These are phyloP conservation scores for Phymanthus crucifer DNA, from an alignment of 92 coral and sea anemone genomes.

Conservation along the genomic window DNA sequence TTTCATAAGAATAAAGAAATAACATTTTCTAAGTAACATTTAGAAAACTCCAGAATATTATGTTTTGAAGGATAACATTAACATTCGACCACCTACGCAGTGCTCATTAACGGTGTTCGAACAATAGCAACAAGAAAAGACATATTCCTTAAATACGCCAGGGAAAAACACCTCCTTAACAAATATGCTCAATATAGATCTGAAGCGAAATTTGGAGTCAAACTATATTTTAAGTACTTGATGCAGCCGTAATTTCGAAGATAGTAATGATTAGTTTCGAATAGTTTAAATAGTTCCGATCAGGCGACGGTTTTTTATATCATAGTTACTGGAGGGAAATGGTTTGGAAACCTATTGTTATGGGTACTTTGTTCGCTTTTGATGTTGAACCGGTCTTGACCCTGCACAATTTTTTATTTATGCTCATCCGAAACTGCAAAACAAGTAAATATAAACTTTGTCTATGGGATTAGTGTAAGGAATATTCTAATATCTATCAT, in stretches of 20 bases:
- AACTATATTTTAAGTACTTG: background rate
- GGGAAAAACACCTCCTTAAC: background rate
- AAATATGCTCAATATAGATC: background rate
- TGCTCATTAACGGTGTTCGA: background rate
- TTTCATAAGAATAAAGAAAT: background rate
- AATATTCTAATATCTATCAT: too few species aligned
- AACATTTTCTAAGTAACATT: background rate
- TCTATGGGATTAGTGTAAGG: too few species aligned
- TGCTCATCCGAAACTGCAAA: too few species aligned
- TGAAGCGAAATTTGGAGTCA: conserved; percentile 1
- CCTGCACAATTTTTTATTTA: too few species aligned
- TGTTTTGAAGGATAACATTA: background rate
- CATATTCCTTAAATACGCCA: background rate
- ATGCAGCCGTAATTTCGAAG: background rate
- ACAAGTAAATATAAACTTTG: too few species aligned
- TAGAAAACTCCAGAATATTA: background rate
- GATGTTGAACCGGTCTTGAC: too few species aligned
- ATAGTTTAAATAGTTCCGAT: conserved; percentile 1
- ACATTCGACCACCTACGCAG: background rate
- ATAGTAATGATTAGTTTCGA: background rate
- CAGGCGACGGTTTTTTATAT: background rate
- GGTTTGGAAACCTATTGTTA: too few species aligned
- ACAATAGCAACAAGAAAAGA: background rate
- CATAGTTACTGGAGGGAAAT: too few species aligned
- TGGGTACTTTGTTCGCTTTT: too few species aligned